Conservation (phyloP, 2,888 invertebrate genomes). For the Augochlorella aurata region DNA sequence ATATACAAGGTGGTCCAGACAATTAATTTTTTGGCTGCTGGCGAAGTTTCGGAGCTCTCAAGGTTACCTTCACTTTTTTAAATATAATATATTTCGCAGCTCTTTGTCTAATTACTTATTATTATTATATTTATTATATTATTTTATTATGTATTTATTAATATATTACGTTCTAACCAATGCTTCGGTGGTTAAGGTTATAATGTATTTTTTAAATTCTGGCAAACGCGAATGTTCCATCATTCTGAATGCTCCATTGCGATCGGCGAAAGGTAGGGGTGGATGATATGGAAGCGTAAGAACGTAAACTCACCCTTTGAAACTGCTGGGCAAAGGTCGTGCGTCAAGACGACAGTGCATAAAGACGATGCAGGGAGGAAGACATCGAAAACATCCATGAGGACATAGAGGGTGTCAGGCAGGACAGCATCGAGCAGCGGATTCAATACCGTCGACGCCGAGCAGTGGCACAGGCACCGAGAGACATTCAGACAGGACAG, state of each 20-base stretch:
- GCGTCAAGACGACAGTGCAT: slow-evolving; percentile 79
- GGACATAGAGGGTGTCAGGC: slow-evolving; percentile 77
- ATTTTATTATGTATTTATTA: too few species aligned
- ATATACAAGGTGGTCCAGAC: background rate
- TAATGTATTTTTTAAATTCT: too few species aligned
- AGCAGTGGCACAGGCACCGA: slow-evolving; percentile 72
- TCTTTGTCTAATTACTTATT: too few species aligned
- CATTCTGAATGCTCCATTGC: background rate
- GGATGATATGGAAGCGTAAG: slow-evolving; percentile 54
- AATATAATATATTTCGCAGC: too few species aligned
- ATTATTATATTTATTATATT: too few species aligned
- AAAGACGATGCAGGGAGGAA: slow-evolving; percentile 79
- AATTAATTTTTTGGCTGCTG: too few species aligned
- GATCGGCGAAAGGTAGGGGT: background rate
- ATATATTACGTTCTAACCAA: too few species aligned
- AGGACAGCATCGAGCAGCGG: slow-evolving; percentile 76
- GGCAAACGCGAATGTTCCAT: too few species aligned
- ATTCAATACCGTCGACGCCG: slow-evolving; percentile 74
- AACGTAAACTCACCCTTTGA: slow-evolving; percentile 79
- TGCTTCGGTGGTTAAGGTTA: too few species aligned
- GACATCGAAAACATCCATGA: slow-evolving; percentile 81
- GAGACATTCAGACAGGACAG: slow-evolving; percentile 75
- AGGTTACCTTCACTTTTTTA: too few species aligned
- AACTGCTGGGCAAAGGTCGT: slow-evolving; percentile 77
- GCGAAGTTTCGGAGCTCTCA: too few species aligned